A percentile compares a stretch with the other conserved stretches of the same genome.
phyloP scores from a whole-genome alignment of 2,797 vertebrate genomes.

The Hoplostethus atlanticus region DNA sequence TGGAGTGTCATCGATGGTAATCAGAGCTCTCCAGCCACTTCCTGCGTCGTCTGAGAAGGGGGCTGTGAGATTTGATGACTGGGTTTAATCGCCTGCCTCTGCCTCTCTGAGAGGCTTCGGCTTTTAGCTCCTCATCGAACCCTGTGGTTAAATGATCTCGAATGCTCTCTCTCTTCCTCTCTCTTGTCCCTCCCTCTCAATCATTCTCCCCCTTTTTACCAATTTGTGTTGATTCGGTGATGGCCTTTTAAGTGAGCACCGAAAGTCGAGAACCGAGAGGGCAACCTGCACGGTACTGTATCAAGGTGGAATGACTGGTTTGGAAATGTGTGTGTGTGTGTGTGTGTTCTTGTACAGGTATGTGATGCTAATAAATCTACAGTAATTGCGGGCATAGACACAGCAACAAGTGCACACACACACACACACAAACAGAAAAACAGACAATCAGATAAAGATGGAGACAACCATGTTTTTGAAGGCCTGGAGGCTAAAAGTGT shows the following conservation, averaged over 20 bases:
- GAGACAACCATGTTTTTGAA: slow-evolving; percentile 39
- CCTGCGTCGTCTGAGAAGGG: slow-evolving; percentile 44
- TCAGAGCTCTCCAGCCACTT: slow-evolving; percentile 67
- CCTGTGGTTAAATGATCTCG: slow-evolving; percentile 54
- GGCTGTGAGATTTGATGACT: slow-evolving; percentile 59
- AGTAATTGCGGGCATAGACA: neutral
- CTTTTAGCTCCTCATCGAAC: slow-evolving; percentile 53
- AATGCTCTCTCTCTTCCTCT: slow-evolving; percentile 26
- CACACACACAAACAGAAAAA: slow-evolving; percentile 24
- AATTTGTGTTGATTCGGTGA: slow-evolving; percentile 25
- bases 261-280: slow-evolving; percentile 26
- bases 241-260: slow-evolving; percentile 17
- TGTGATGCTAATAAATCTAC: slow-evolving; percentile 5
- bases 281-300: neutral
- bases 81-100: slow-evolving; percentile 62
- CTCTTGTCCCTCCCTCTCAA: slow-evolving; percentile 38
- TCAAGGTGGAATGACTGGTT: neutral
- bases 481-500: slow-evolving; percentile 55
- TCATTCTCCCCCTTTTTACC: slow-evolving; percentile 7
- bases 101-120: slow-evolving; percentile 41
- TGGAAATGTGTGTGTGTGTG: slow-evolving; percentile 1
- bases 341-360: neutral
- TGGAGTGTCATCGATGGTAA: slow-evolving; percentile 75
- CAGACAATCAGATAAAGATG: neutral
- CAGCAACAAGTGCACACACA: neutral